Evolutionary conservation across 1,140 invertebrate genomes (phyloP), one percentile per base, ranked within the genome.

Genomic region (Geopemphigus sp.): DNA sequence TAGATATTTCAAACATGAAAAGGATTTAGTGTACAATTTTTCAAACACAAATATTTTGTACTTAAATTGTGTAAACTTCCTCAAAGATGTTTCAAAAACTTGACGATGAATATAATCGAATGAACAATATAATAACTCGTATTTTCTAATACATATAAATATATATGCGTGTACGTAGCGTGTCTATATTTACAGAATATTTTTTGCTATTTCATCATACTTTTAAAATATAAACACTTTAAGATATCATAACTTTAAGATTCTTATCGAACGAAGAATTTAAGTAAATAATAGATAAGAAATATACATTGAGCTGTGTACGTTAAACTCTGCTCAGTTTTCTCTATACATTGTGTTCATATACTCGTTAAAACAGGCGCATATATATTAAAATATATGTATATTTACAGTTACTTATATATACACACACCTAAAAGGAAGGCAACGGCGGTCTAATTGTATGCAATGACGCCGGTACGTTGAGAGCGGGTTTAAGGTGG

Each of bases 381-480:
- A 56, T 10, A n/a, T 10, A 54, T 54, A 19, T 15, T 53, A 5
- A n/a, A n/a, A 15, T n/a, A 19, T 56, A 12, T 56, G 17, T 45
- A 45, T 24, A 47, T 47, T 15, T 47, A 50, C 64, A 68, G 5
- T 17, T n/a, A n/a, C 64, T 12, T 22, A 47, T 39, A 6, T 10
- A 22, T 22, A 47, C 64, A 6, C 14, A 22, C 22, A 12, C 8
- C 0, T 15, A 3, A 47, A 15, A 10, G 39, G 22, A 22, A 5
- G 64, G n/a, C n/a, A n/a, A 10, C 39, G 32, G 32, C 11, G 61
- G 59, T 63, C 12, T 50, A 68, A 68, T 68, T 50, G 64, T 68
- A 68, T 68, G 64, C 64, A 68, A 68, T 17, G 32, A 22, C 61
- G 29, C 19, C 32, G 32, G 15, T 45, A 54, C 53, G 64, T 47